phyloP scores from a whole-genome alignment of 2,888 invertebrate genomes.

The Acholoe squamosa region DNA sequence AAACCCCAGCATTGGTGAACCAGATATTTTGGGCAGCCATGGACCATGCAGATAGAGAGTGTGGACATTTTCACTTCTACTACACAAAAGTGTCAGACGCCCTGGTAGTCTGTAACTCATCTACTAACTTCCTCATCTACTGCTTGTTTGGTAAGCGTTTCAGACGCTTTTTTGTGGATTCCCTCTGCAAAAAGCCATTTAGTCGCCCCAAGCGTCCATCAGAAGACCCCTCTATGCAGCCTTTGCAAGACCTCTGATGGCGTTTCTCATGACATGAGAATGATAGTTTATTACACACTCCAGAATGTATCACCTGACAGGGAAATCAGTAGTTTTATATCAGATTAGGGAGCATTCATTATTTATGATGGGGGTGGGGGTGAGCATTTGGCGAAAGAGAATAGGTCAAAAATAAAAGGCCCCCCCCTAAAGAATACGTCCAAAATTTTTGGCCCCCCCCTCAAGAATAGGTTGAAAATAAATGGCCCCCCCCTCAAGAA shows the following conservation, averaged over 20 bases:
- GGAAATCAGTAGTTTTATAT: no score
- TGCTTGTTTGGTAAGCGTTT: constrained; percentile 70
- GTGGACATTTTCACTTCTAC: constrained; percentile 70
- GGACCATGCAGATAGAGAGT: constrained; percentile 54
- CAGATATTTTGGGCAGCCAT: constrained; percentile 70
- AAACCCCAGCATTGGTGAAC: constrained; percentile 71
- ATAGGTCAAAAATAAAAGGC: no score
- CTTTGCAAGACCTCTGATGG: constrained; percentile 50
- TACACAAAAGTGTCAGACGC: constrained; percentile 70
- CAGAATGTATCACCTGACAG: no score
- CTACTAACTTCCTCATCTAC: constrained; percentile 71
- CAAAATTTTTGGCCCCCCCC: no score
- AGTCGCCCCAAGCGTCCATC: not conserved
- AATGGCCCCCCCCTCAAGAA: no score
- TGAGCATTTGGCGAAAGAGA: no score
- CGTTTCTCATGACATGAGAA: not conserved
- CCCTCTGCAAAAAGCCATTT: constrained; percentile 54
- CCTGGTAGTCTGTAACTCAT: constrained; percentile 70
- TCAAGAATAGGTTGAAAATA: no score
- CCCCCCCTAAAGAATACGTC: no score
- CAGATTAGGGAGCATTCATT: no score
- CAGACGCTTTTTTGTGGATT: constrained; percentile 67
- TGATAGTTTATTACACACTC: no score
- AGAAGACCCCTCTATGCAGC: constrained; percentile 42
- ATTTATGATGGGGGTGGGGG: no score